Base-by-base conservation (phyloP, 2,888 invertebrate genomes). In the Drosophila melanosoma region DNA sequence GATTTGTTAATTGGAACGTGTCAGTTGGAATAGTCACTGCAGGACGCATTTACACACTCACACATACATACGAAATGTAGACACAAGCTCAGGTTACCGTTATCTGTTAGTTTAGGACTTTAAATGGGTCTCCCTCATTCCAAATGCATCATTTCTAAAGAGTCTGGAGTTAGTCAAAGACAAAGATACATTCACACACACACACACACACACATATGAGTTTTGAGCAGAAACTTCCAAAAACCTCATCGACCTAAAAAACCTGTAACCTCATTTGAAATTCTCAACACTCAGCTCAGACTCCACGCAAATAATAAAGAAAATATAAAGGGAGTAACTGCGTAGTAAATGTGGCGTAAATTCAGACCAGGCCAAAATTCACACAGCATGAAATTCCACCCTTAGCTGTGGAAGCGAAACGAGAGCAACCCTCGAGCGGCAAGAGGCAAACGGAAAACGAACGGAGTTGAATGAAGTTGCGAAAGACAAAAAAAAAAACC, bases 391-490 rank as follows among this genome's bases (percentile, higher is more conserved):
- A 26, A 59, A 54, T 40, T 40, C 72, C 51, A 74, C 73, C 69
- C 76, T 68, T 68, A 71, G 72, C 71, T 26, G 35, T n/a, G 15
- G 53, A 32, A 20, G 52, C 33, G 29, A 11, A 36, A 15, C 38
- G 26, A n/a, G 49, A 70, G 32, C 77, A 69, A 78, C 79, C 82
- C 79, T 63, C 48, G 12, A 33, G 51, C 40, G 32, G 69, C 32
- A 45, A 62, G 64, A 33, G 36, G 71, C 38, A 60, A 62, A 61
- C 49, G 79, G 74, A 79, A 79, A 38, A 29, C 40, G 56, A 54
- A 58, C 57, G 65, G 59, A 67, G 67, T 67, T 61, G 56, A 66
- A 57, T 77, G 72, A 60, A 73, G 79, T 78, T 72, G 17, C 45
- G 20, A 57, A n/a, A 38, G 38, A 15, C 45, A 42, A 11, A 42